Percentiles rank a stretch among this genome's conserved stretches.
Conservation (phyloP, 2,888 invertebrate species). For the Parochlus steinenii region DNA sequence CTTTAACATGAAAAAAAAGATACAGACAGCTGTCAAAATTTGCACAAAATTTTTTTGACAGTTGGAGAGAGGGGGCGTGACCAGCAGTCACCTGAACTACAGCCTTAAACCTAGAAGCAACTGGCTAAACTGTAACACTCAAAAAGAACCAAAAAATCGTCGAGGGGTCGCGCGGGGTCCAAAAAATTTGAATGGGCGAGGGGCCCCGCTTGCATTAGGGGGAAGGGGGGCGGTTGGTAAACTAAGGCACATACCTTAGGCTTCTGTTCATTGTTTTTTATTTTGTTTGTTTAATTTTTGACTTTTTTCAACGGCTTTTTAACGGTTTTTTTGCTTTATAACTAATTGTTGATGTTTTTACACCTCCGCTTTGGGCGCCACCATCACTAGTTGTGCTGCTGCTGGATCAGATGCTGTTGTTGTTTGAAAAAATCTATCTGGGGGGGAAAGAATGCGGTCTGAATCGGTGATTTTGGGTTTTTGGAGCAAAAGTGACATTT, state of each 20-base stretch:
- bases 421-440: slow-evolving; percentile 15
- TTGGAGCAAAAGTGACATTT: neutral
- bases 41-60: neutral
- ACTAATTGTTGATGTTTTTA: slow-evolving; percentile 1
- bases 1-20: too few relatives aligned
- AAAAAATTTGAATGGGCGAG: too few relatives aligned
- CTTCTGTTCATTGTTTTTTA: slow-evolving; percentile 11
- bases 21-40: neutral
- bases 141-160: too few relatives aligned
- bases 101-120: too few relatives aligned
- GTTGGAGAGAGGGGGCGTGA: neutral
- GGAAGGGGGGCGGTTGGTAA: too few relatives aligned
- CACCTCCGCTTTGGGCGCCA: slow-evolving; percentile 12
- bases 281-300: slow-evolving; percentile 7
- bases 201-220: too few relatives aligned
- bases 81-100: too few relatives aligned
- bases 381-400: slow-evolving; percentile 12
- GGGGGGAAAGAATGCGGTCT: neutral
- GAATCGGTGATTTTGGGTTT: neutral
- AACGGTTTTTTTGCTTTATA: neutral
- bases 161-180: too few relatives aligned
- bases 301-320: neutral
- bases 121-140: too few relatives aligned
- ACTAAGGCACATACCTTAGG: slow-evolving; percentile 18
- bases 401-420: slow-evolving; percentile 12